Evolutionary conservation across 1,140 invertebrate genomes (phyloP), one percentile per base, ranked within the genome.

Genomic region (Drosophila seguyi): DNA sequence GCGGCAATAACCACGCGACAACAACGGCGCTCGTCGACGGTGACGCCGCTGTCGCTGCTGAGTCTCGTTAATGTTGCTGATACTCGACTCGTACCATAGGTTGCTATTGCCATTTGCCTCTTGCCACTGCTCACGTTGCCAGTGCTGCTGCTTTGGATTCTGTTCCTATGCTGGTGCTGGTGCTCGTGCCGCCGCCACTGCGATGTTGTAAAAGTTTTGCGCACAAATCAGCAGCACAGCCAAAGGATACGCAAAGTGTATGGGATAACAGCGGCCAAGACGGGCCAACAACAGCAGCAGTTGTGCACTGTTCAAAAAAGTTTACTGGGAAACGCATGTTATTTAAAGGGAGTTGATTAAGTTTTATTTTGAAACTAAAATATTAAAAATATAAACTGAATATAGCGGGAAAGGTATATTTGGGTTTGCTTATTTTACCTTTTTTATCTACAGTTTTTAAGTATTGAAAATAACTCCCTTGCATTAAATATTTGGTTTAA

Each of bases 191-290:
- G 71, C 67, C 73, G 79, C 63, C 79, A 71, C 65, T 72, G 84
- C 79, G 79, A 87, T 88, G 84, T 83, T 87, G 85, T 87, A 88
- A 87, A 87, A 87, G 76, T 87, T 88, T 87, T 80, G 84, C 76
- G 84, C 84, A 87, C 84, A 87, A 87, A 87, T 87, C 84, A 87
- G 85, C 76, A 88, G 79, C 80, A 59, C 78, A 61, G 62, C 67
- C 61, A 88, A 86, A 78, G 81, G 73, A 85, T 85, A 86, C 82
- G 78, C 65, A 79, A 81, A 84, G 76, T 85, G 81, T 77, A 77
- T 86, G 66, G 63, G 58, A 78, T 75, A 86, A 87, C 78, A 71
- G 65, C 63, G 77, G 66, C 52, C 50, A 53, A 53, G 50, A 22
- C 18, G 50, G 18, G 7, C 18, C 50, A 34, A 34, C 62, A 78